Percentiles rank a stretch among this genome's conserved stretches.
phyloP scores from a whole-genome alignment of 2,113 vertebrate species.

The Corvus moneduloides region DNA sequence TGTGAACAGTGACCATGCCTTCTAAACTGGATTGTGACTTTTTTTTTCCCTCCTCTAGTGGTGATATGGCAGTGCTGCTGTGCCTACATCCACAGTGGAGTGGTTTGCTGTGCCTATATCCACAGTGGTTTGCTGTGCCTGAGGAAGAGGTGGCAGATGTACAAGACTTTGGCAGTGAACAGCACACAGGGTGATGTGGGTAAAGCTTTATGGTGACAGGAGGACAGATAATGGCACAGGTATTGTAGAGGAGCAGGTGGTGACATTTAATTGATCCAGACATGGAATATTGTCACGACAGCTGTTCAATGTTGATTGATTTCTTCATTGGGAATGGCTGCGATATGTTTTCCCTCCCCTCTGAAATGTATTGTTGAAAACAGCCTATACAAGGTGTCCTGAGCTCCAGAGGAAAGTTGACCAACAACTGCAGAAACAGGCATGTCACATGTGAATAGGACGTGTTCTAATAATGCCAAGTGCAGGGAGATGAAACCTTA shows the following conservation, averaged over 20 bases:
- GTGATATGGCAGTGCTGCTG: not conserved
- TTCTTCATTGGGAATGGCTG: not conserved
- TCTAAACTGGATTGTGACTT: not conserved
- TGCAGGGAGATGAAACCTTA: not conserved
- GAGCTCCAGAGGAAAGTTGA: not conserved
- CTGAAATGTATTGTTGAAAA: not conserved
- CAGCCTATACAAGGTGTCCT: not conserved
- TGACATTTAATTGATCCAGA: not conserved
- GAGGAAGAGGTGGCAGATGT: not conserved
- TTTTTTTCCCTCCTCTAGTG: not conserved
- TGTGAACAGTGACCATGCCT: not conserved
- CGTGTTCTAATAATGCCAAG: not conserved
- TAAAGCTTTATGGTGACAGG: not conserved
- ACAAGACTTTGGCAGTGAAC: not conserved
- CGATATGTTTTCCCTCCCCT: not conserved
- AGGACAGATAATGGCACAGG: not conserved
- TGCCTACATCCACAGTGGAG: not conserved
- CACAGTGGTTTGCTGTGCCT: not conserved
- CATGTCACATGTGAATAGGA: not conserved
- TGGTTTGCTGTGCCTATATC: not conserved
- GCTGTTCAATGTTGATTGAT: not conserved
- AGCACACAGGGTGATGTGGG: not conserved
- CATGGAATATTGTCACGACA: not conserved
- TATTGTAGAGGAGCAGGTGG: not conserved
- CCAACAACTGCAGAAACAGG: not conserved